Base-by-base conservation (phyloP, 2,797 vertebrate species). In the Eurystomus glaucurus region DNA sequence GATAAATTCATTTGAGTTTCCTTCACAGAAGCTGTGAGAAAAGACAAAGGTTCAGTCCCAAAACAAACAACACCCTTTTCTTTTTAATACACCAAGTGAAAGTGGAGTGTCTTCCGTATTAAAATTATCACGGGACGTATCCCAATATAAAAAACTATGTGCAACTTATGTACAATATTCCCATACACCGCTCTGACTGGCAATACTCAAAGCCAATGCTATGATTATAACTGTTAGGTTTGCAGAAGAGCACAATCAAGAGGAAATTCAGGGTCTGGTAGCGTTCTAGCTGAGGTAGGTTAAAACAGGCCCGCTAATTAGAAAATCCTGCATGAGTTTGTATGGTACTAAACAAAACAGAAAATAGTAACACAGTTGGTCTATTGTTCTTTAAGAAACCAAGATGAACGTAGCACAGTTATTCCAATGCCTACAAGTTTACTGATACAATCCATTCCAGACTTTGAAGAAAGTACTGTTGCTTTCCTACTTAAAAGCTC, bases 221-320 rank as follows among this genome's bases (percentile, higher is more conserved):
- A 45, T 60, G 58, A 64, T 58, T 86, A 82, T 88, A 89, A 35
- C 54, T 84, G 45, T 57, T 75, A 61, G 17, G 31, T 81, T 91
- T 1, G 4, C 19, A 75, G 86, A 88, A 91, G 86, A 97, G 88
- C 75, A 90, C 48, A 39, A 75, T 78, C 9, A 62, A 66, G 58
- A 94, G 81, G 88, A 94, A 94, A 50, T 86, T 29, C 0, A 9
- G 55, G 68, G 46, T 95, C 96, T 28, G 15, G 65, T 90, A 97
- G 95, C 14, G 0, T 76, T 93, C 51, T 77, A 94, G 97, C 95
- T 97, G 98, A 98, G 98, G 98, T 98, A 98, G 98, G 96, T 96
- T 95, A 94, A 96, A 95, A 81, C 93, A 85, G 93, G 95, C 58
- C 97, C 88, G 35, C 95, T 96, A 96, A 88, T 82, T 71, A 93